Percentiles rank a stretch among this genome's conserved stretches.
phyloP scores from a whole-genome alignment of 1,140 invertebrate species.

The Drosophila virilis region DNA sequence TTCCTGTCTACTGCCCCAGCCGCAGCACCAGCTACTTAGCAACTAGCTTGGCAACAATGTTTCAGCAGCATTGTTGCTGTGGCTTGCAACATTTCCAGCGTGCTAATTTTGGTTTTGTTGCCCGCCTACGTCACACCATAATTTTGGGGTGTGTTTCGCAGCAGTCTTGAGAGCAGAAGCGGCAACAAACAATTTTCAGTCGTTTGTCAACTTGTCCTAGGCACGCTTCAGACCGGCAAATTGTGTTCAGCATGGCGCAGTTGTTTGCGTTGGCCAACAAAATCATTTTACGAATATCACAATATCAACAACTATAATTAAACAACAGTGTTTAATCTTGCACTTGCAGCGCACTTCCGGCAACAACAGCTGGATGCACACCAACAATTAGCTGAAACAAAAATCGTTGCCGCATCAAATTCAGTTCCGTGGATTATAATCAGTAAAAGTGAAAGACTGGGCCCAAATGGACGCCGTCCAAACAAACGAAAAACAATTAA shows the following conservation, averaged over 20 bases:
- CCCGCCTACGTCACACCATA: conserved; percentile 7
- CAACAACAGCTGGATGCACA: conserved; percentile 64
- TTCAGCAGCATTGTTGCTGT: conserved; percentile 50
- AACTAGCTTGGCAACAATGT: conserved; percentile 50
- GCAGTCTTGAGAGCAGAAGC: conserved; percentile 22
- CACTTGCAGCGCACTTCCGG: conserved; percentile 69
- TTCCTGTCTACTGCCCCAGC: conserved; percentile 1
- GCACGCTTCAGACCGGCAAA: conserved; percentile 27
- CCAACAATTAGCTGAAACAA: conserved; percentile 33
- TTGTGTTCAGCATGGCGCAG: conserved; percentile 13
- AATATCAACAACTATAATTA: conserved; percentile 31
- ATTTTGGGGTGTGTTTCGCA: conserved; percentile 62
- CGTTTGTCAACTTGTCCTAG: conserved; percentile 71
- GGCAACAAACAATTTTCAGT: conserved; percentile 54
- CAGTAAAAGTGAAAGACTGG: conserved; percentile 10
- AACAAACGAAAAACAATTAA: conserved; percentile 53
- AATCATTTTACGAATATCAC: conserved; percentile 31
- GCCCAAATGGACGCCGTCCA: conserved; percentile 46
- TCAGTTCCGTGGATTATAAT: conserved; percentile 26
- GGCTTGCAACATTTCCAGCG: conserved; percentile 45
- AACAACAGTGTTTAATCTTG: conserved; percentile 62
- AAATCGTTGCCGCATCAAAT: conserved; percentile 14
- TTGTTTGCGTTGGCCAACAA: conserved; percentile 9
- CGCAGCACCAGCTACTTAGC: background rate
- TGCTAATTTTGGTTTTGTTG: conserved; percentile 67